Conservation (phyloP, 2,888 invertebrate species). For the Tinea trinotella region DNA sequence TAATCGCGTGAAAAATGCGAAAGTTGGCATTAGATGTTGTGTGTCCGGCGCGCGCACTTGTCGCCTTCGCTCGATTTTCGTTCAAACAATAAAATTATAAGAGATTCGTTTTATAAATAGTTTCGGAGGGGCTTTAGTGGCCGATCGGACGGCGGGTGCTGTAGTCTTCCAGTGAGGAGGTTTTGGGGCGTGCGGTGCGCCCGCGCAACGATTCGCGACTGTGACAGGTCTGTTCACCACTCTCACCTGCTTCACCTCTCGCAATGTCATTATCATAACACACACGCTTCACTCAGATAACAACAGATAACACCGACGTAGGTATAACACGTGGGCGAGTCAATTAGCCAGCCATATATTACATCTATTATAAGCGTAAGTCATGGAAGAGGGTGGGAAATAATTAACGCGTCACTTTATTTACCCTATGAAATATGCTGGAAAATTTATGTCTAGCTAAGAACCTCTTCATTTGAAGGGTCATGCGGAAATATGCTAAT, state of each 20-base stretch:
- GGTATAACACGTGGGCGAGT: conserved; percentile 4
- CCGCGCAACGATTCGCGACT: conserved; percentile 43
- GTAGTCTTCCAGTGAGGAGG: conserved; percentile 50
- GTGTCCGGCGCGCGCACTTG: conserved; percentile 58
- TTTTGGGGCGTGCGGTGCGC: conserved; percentile 58
- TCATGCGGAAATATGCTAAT: conserved; percentile 16
- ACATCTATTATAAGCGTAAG: neutral
- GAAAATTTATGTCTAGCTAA: conserved; percentile 8
- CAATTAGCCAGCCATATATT: neutral
- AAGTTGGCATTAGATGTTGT: conserved; percentile 53
- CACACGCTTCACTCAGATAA: conserved; percentile 5
- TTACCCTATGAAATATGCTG: conserved; percentile 12
- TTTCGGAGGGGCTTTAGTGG: conserved; percentile 35
- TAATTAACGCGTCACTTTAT: conserved; percentile 9
- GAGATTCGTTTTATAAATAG: conserved; percentile 58
- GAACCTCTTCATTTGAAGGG: conserved; percentile 6
- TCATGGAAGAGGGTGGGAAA: neutral
- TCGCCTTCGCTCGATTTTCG: conserved; percentile 58
- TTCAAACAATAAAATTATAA: conserved; percentile 71
- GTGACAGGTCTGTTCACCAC: conserved; percentile 46
- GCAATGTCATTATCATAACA: conserved; percentile 61
- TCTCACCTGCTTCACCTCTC: conserved; percentile 56
- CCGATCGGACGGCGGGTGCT: conserved; percentile 34
- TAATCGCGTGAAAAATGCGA: conserved; percentile 9
- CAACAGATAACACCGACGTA: neutral